These are phyloP conservation scores for Melanogrammus aeglefinus DNA, from an alignment of 2,797 vertebrate species.

Conservation along the genomic window DNA sequence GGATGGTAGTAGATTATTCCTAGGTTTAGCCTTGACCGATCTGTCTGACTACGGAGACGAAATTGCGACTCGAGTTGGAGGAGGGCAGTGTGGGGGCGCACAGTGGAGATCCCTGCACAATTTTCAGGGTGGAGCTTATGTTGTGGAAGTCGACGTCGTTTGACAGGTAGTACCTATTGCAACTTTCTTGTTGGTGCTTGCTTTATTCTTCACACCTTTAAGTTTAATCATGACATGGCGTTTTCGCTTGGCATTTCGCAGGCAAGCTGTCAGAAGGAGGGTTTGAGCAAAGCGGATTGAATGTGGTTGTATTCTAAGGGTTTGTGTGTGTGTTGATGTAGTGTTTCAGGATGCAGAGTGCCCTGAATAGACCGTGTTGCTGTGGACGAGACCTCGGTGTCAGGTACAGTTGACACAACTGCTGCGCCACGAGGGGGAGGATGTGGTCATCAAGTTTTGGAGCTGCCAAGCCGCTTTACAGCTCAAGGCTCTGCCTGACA, in stretches of 20 bases:
- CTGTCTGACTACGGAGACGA: conserved; percentile 94
- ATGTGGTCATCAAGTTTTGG: conserved; percentile 98
- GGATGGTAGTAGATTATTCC: neutral
- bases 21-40: conserved; percentile 47
- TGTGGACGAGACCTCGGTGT: conserved; percentile 96
- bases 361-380: conserved; percentile 96
- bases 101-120: conserved; percentile 97
- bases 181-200: neutral
- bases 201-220: neutral
- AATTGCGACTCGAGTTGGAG: conserved; percentile 96
- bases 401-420: conserved; percentile 99
- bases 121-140: conserved; percentile 99
- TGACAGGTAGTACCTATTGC: conserved; percentile 79
- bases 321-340: neutral
- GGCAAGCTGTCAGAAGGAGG: neutral
- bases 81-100: conserved; percentile 94
- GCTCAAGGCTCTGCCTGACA: conserved; percentile 97
- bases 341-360: conserved; percentile 91
- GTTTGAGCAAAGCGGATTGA: neutral
- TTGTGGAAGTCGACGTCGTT: conserved; percentile 99
- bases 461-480: conserved; percentile 98
- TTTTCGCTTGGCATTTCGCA: neutral
- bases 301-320: neutral
- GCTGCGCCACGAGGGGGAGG: conserved; percentile 95
- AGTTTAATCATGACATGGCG: neutral